Evolutionary conservation across 1,140 invertebrate species (phyloP).

Genomic region (Thaumatotibia leucotreta): DNA sequence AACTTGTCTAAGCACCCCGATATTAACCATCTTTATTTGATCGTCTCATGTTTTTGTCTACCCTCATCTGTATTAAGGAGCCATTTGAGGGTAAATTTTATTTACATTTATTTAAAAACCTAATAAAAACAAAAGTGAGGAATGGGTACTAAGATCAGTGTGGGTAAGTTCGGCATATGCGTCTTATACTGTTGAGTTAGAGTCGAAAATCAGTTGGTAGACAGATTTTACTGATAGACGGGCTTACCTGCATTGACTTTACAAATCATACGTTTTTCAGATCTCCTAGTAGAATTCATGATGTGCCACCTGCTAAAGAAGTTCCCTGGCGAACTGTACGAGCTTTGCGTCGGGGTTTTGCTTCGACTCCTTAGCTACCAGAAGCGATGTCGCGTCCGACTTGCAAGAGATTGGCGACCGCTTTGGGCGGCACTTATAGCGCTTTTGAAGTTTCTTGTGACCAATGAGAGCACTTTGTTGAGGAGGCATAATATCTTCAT

Average conservation of each 20-base stretch:
- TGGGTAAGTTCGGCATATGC: too few species aligned
- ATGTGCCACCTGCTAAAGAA: slow-evolving; percentile 97
- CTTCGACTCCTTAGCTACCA: slow-evolving; percentile 95
- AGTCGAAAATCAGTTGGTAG: too few species aligned
- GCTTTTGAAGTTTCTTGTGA: slow-evolving; percentile 92
- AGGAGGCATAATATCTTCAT: slow-evolving; percentile 96
- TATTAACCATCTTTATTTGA: too few species aligned
- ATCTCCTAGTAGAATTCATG: slow-evolving; percentile 96
- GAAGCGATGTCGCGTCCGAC: slow-evolving; percentile 91
- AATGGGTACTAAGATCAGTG: too few species aligned
- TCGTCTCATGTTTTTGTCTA: too few species aligned
- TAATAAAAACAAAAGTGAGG: too few species aligned
- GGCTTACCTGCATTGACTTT: neutral
- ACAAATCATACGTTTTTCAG: slow-evolving; percentile 69
- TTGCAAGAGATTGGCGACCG: slow-evolving; percentile 95
- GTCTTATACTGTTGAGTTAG: too few species aligned
- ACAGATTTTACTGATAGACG: too few species aligned
- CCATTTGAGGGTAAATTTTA: too few species aligned
- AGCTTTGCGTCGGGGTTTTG: slow-evolving; percentile 89
- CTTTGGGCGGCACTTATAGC: slow-evolving; percentile 96
- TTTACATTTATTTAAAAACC: too few species aligned
- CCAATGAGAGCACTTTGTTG: slow-evolving; percentile 90
- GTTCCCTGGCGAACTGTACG: slow-evolving; percentile 93
- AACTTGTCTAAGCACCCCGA: too few species aligned
- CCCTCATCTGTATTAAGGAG: too few species aligned